Evolutionary conservation across 2,888 invertebrate genomes (phyloP).

Genomic region (Baronia brevicornis): DNA sequence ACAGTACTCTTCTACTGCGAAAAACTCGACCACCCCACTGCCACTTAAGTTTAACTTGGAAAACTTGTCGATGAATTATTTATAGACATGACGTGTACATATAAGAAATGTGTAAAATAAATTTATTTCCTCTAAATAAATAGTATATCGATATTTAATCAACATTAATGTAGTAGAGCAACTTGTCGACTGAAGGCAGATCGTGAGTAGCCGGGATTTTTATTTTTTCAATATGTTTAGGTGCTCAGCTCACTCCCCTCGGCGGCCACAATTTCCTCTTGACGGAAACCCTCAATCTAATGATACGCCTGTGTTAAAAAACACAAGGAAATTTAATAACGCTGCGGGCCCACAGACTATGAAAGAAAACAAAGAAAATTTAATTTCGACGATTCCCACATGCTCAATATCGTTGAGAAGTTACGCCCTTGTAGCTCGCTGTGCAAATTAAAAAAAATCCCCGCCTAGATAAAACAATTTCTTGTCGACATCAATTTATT

Average conservation of each 20-base stretch:
- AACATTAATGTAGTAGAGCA: conserved; percentile 36
- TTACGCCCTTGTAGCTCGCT: conserved; percentile 42
- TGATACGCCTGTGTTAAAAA: conserved; percentile 76
- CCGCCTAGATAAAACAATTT: conserved; percentile 15
- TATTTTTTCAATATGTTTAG: conserved; percentile 76
- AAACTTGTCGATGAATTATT: no score
- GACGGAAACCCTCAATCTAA: conserved; percentile 76
- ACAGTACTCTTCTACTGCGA: no score
- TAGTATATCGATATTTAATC: neutral
- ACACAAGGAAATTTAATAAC: conserved; percentile 77
- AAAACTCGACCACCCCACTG: no score
- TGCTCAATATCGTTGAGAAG: conserved; percentile 68
- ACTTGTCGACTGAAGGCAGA: conserved; percentile 24
- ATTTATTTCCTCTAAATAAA: neutral
- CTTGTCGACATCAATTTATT: conserved; percentile 14
- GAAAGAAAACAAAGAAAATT: conserved; percentile 71
- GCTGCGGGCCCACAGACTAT: conserved; percentile 54
- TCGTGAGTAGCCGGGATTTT: conserved; percentile 68
- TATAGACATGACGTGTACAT: no score
- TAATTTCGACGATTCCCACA: conserved; percentile 74
- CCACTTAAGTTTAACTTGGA: no score
- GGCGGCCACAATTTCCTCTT: conserved; percentile 73
- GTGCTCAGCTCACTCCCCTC: conserved; percentile 65
- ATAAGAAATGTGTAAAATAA: no score
- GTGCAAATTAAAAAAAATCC: conserved; percentile 44